Evolutionary conservation across 2,113 vertebrate genomes (phyloP).

Genomic region (Takifugu bimaculatus): DNA sequence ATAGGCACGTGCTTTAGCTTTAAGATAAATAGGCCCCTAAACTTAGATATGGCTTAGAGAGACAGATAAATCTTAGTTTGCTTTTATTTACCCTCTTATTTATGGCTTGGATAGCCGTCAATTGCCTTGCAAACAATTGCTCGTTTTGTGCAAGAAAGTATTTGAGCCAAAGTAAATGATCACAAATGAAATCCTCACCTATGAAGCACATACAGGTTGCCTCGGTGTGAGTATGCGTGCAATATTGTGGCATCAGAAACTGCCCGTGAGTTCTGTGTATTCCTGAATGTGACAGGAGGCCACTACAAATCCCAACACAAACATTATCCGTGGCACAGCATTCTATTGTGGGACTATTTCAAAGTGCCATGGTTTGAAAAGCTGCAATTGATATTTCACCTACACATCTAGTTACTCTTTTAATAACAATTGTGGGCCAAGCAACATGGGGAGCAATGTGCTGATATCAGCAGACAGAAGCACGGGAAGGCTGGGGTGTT

Average conservation of each 20-base stretch:
- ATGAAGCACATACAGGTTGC: slow-evolving; percentile 14
- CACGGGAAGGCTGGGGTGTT: slow-evolving; percentile 5
- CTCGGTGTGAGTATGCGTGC: neutral
- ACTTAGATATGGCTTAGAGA: slow-evolving; percentile 5
- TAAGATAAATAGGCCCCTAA: slow-evolving; percentile 32
- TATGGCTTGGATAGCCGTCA: too few relatives aligned
- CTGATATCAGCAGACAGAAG: slow-evolving; percentile 57
- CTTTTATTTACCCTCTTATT: neutral
- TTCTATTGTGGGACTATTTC: neutral
- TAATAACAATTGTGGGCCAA: slow-evolving; percentile 37
- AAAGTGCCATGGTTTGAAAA: slow-evolving; percentile 14
- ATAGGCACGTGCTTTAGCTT: slow-evolving; percentile 17
- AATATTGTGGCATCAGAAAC: slow-evolving; percentile 15
- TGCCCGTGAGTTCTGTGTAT: slow-evolving; percentile 10
- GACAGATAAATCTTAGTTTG: slow-evolving; percentile 5
- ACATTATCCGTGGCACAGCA: slow-evolving; percentile 10
- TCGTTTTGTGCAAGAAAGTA: neutral
- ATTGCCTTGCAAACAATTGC: too few relatives aligned
- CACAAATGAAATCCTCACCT: slow-evolving; percentile 8
- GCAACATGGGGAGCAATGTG: slow-evolving; percentile 41
- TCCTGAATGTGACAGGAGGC: slow-evolving; percentile 4
- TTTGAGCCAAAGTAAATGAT: slow-evolving; percentile 1
- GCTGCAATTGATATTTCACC: slow-evolving; percentile 35
- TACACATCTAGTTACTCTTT: slow-evolving; percentile 39
- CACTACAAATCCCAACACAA: slow-evolving; percentile 19